These are phyloP conservation scores for Plagodis dolabraria DNA, from an alignment of 2,888 invertebrate species.

Conservation along the genomic window DNA sequence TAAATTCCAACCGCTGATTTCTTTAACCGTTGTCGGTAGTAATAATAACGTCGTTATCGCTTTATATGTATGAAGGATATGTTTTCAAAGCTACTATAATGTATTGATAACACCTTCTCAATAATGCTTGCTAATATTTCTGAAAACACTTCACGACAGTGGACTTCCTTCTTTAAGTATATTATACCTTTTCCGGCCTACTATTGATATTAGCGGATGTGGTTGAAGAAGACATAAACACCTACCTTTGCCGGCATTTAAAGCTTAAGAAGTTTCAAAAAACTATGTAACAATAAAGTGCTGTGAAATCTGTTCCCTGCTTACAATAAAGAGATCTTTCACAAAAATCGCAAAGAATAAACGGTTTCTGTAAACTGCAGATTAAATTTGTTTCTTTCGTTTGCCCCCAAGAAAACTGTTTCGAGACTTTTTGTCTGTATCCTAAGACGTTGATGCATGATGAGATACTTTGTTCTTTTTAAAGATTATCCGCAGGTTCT, in stretches of 20 bases:
- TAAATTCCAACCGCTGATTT: slow-evolving; percentile 19
- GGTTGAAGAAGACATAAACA: slow-evolving; percentile 29
- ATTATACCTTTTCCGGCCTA: slow-evolving; percentile 35
- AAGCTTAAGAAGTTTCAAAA: slow-evolving; percentile 28
- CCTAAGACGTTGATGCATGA: slow-evolving; percentile 29
- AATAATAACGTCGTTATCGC: background rate
- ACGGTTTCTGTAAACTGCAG: slow-evolving; percentile 51
- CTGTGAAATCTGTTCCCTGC: slow-evolving; percentile 49
- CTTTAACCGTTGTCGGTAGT: slow-evolving; percentile 39
- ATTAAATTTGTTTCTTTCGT: slow-evolving; percentile 48
- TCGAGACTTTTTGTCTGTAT: slow-evolving; percentile 43
- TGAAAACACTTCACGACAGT: slow-evolving; percentile 38
- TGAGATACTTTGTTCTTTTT: slow-evolving; percentile 27
- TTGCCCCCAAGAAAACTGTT: slow-evolving; percentile 51
- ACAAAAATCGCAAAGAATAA: slow-evolving; percentile 29
- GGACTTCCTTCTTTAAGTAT: slow-evolving; percentile 41
- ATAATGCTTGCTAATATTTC: no score
- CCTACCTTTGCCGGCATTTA: slow-evolving; percentile 33
- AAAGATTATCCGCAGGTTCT: slow-evolving; percentile 21
- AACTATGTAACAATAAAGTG: slow-evolving; percentile 41
- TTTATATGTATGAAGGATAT: slow-evolving; percentile 1
- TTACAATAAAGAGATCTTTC: slow-evolving; percentile 40
- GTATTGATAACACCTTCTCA: no score
- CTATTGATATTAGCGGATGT: slow-evolving; percentile 28
- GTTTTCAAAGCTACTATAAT: no score